Percentiles rank a stretch among this genome's conserved stretches.
Evolutionary conservation across 2,113 vertebrate species (phyloP).

Genomic region (Clarias magur): DNA sequence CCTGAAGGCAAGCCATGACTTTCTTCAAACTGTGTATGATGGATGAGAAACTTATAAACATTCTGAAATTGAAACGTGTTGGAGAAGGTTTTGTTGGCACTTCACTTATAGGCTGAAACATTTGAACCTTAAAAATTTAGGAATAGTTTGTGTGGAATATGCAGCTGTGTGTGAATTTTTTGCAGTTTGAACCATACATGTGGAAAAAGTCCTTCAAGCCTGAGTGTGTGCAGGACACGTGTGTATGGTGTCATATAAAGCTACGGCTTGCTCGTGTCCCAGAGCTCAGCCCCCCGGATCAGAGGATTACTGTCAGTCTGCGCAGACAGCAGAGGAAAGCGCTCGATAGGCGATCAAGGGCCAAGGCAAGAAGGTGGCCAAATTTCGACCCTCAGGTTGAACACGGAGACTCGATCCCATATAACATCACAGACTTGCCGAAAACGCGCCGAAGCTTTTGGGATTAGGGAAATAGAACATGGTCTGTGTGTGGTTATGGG

Average conservation of each 20-base stretch:
- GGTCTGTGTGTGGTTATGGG: not conserved
- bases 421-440: not conserved
- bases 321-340: slow-evolving; percentile 33
- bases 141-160: not conserved
- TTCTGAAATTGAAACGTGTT: not conserved
- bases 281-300: slow-evolving; percentile 23
- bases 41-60: not conserved
- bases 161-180: not conserved
- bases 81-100: not conserved
- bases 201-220: not conserved
- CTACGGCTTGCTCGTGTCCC: slow-evolving; percentile 17
- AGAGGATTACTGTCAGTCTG: slow-evolving; percentile 48
- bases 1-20: not conserved
- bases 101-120: not conserved
- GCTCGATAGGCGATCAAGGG: slow-evolving; percentile 38
- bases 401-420: not conserved
- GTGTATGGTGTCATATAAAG: not conserved
- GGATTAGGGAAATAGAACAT: not conserved
- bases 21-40: not conserved
- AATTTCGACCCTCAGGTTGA: not conserved
- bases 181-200: not conserved
- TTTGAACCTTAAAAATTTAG: not conserved
- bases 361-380: not conserved
- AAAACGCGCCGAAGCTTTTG: not conserved
- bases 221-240: not conserved